phyloP scores from a whole-genome alignment of 2,113 vertebrate species.

The Phalacrocorax pelagicus region DNA sequence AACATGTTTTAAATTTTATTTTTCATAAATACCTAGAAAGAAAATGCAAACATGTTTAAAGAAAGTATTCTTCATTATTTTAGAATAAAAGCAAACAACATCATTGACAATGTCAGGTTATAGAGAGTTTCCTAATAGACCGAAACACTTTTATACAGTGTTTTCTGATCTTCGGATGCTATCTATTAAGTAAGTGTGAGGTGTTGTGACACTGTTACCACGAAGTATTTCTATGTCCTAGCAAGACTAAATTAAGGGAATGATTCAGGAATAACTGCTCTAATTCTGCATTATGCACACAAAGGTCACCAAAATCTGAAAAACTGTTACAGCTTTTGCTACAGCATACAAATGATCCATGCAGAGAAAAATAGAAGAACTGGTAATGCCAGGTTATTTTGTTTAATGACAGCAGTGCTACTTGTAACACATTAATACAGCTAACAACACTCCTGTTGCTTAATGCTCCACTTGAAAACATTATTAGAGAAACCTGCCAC shows the following conservation, averaged over 20 bases:
- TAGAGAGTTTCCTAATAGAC: not conserved
- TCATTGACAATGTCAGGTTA: not conserved
- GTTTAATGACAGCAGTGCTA: not conserved
- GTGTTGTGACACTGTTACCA: not conserved
- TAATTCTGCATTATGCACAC: not conserved
- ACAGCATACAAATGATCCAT: not conserved
- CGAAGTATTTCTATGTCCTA: not conserved
- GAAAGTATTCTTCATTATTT: not conserved
- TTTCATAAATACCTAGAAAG: not conserved
- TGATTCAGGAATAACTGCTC: not conserved
- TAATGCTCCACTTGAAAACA: conserved; percentile 26
- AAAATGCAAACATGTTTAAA: not conserved
- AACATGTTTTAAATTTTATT: not conserved
- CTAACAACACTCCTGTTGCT: not conserved
- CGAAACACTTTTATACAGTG: not conserved
- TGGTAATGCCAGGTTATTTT: not conserved
- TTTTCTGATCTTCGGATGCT: not conserved
- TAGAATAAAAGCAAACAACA: not conserved
- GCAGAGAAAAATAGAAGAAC: not conserved
- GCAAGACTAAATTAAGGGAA: not conserved
- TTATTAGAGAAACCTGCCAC: not conserved
- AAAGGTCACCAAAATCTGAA: not conserved
- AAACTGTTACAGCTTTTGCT: not conserved
- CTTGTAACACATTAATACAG: not conserved
- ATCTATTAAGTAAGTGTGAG: not conserved